phyloP scores from a whole-genome alignment of 2,888 invertebrate species.

The Holacanthella duospinosa region DNA sequence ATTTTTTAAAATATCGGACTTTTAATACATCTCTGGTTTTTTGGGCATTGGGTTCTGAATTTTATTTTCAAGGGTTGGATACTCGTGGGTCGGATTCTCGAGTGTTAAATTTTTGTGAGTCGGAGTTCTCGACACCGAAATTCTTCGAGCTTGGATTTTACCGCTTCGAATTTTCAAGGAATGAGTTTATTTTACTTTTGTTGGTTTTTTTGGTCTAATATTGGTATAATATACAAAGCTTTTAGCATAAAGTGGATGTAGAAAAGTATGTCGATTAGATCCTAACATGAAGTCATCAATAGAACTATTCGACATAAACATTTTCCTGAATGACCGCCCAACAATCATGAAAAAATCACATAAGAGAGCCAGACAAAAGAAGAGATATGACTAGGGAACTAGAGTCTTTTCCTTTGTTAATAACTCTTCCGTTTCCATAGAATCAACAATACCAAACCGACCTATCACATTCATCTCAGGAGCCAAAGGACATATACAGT shows the following conservation, averaged over 20 bases:
- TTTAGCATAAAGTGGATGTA: neutral
- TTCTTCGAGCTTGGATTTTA: too few species aligned
- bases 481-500: neutral
- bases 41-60: too few species aligned
- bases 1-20: too few species aligned
- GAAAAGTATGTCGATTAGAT: neutral
- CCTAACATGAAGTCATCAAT: neutral
- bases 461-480: neutral
- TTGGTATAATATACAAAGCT: neutral
- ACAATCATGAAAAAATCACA: neutral
- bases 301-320: neutral
- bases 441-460: neutral
- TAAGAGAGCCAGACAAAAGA: neutral
- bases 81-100: too few species aligned
- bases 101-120: too few species aligned
- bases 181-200: too few species aligned
- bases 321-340: neutral
- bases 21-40: too few species aligned
- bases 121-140: too few species aligned
- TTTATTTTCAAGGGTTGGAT: too few species aligned
- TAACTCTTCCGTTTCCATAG: neutral
- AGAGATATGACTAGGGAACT: neutral
- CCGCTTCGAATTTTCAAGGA: too few species aligned
- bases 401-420: neutral
- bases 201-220: too few species aligned